Evolutionary conservation across 2,113 vertebrate genomes (phyloP).

Genomic region (Polypterus bichir): DNA sequence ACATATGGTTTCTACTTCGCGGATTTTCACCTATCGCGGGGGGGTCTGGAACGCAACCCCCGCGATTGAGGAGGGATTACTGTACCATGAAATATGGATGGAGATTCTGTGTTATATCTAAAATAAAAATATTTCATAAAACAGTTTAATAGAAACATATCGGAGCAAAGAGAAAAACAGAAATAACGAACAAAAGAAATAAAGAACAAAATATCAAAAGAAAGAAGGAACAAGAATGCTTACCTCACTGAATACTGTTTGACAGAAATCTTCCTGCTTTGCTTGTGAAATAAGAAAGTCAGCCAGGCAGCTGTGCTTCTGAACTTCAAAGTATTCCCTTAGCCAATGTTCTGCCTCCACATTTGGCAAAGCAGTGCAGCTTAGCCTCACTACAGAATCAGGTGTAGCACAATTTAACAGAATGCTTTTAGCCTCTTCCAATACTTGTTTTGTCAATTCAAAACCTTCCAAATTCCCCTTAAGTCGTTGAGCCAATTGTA

Average conservation of each 20-base stretch:
- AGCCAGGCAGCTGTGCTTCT: conserved; percentile 62
- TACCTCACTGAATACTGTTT: conserved; percentile 71
- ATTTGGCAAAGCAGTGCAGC: conserved; percentile 28
- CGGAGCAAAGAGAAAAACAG: no score
- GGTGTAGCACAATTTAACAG: conserved; percentile 61
- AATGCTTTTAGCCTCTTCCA: conserved; percentile 26
- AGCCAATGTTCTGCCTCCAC: conserved; percentile 38
- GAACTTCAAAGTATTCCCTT: conserved; percentile 52
- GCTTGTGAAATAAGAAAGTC: conserved; percentile 60
- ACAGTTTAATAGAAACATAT: no score
- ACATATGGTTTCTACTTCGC: no score
- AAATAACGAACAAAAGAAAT: no score
- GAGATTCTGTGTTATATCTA: no score
- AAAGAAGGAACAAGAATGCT: background rate
- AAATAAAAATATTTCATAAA: no score
- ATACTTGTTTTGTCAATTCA: conserved; percentile 8
- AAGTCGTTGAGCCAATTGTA: conserved; percentile 34
- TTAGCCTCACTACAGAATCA: conserved; percentile 46
- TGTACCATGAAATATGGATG: no score
- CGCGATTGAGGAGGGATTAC: no score
- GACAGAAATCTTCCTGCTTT: background rate
- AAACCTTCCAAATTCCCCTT: accelerated
- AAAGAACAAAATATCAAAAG: no score
- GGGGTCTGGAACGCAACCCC: no score
- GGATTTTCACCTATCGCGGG: no score